Evolutionary conservation across 2,888 invertebrate species (phyloP).

Genomic region (Timema podura): DNA sequence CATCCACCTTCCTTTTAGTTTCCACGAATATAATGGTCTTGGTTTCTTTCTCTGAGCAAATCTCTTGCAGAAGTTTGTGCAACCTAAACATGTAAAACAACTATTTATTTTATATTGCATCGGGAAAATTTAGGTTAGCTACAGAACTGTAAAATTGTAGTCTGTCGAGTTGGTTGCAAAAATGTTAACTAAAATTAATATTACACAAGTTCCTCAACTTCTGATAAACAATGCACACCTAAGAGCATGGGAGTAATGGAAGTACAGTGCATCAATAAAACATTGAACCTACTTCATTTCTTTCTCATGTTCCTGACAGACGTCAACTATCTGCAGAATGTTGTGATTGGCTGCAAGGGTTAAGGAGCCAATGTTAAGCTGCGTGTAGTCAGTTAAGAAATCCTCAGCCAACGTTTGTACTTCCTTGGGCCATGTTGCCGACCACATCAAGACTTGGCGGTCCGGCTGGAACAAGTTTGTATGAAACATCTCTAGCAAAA

Average conservation of each 20-base stretch:
- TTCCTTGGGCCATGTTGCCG: conserved; percentile 99
- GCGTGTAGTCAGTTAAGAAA: conserved; percentile 91
- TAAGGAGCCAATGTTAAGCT: conserved; percentile 95
- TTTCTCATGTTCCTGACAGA: conserved; percentile 93
- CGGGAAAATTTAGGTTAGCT: too few species aligned
- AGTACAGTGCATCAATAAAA: background rate
- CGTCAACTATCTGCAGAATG: conserved; percentile 86
- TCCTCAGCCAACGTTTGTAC: conserved; percentile 93
- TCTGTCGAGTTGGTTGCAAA: too few species aligned
- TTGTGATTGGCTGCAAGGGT: conserved; percentile 91
- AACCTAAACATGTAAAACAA: conserved; percentile 54
- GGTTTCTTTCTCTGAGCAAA: conserved; percentile 87
- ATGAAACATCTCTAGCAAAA: too few species aligned
- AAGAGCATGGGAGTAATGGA: background rate
- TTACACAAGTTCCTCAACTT: too few species aligned
- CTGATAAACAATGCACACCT: too few species aligned
- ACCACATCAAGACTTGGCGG: conserved; percentile 97
- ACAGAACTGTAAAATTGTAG: too few species aligned
- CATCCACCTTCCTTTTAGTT: conserved; percentile 94
- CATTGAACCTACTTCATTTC: conserved; percentile 47
- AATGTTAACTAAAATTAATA: too few species aligned
- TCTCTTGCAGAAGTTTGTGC: conserved; percentile 80
- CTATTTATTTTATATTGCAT: background rate
- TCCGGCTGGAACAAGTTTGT: conserved; percentile 68
- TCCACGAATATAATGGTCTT: conserved; percentile 98